These are phyloP conservation scores for Stratiolaelaps scimitus DNA, from an alignment of 1,140 invertebrate genomes.

Conservation along the genomic window DNA sequence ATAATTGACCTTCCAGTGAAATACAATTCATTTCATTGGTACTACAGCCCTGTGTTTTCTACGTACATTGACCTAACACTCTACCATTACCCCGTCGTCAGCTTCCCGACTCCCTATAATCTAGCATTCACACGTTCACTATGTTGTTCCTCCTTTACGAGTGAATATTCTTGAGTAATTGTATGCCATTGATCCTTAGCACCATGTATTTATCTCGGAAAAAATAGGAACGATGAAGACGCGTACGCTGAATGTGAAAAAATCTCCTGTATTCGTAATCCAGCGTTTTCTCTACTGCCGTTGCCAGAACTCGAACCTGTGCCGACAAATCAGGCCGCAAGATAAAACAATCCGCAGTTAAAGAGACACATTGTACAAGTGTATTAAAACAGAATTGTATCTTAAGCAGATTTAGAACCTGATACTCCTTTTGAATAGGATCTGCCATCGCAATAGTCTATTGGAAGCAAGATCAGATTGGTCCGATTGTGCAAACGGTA, in stretches of 20 bases:
- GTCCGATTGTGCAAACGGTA: too few relatives aligned
- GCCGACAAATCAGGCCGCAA: too few relatives aligned
- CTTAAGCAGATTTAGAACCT: not conserved
- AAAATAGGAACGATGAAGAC: conserved; percentile 5
- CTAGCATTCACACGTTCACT: too few relatives aligned
- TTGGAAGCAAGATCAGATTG: not conserved
- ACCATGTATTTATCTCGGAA: conserved; percentile 12
- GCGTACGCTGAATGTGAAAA: not conserved
- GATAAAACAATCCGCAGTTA: too few relatives aligned
- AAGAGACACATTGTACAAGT: too few relatives aligned
- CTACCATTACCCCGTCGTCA: too few relatives aligned
- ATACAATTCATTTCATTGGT: too few relatives aligned
- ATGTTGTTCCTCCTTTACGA: too few relatives aligned
- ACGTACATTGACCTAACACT: too few relatives aligned
- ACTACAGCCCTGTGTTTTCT: too few relatives aligned
- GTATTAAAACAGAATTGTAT: not conserved
- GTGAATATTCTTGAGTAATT: not conserved
- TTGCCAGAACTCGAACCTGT: conserved; percentile 21
- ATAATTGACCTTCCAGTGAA: too few relatives aligned
- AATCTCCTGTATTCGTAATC: conserved; percentile 4
- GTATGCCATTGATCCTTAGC: conserved; percentile 19
- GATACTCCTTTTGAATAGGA: not conserved
- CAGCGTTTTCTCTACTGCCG: not conserved
- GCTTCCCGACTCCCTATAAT: too few relatives aligned
- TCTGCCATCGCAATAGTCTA: not conserved